phyloP scores from a whole-genome alignment of 2,113 vertebrate species.

The Cryptotis parvus region DNA sequence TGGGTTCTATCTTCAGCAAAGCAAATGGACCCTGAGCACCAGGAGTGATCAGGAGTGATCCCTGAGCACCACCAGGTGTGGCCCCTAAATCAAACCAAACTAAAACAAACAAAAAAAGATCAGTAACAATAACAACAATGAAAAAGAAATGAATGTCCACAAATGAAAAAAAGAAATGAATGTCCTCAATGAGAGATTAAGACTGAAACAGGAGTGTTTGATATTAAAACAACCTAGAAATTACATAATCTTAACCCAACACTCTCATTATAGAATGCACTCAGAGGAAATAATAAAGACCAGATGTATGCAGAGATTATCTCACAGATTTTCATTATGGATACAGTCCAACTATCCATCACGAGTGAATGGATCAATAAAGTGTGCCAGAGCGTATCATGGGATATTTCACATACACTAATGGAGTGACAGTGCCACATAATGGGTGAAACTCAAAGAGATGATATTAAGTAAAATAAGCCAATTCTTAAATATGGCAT shows the following conservation, averaged over 20 bases:
- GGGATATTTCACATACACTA: background rate
- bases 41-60: too few species aligned
- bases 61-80: too few species aligned
- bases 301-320: background rate
- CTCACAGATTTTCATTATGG: background rate
- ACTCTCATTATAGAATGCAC: background rate
- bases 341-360: background rate
- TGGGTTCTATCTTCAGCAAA: too few species aligned
- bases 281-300: constrained; percentile 1
- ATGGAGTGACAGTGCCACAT: background rate
- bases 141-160: too few species aligned
- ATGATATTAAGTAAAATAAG: background rate
- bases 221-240: background rate
- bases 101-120: too few species aligned
- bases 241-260: background rate
- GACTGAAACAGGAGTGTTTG: background rate
- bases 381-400: background rate
- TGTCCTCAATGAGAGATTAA: background rate
- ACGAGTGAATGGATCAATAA: background rate
- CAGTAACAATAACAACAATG: too few species aligned
- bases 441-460: background rate
- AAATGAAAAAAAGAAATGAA: background rate
- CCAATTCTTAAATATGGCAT: background rate
- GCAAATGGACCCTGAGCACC: too few species aligned
- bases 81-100: too few species aligned